Conservation (phyloP, 2,797 vertebrate species). For the Falco rusticolus region DNA sequence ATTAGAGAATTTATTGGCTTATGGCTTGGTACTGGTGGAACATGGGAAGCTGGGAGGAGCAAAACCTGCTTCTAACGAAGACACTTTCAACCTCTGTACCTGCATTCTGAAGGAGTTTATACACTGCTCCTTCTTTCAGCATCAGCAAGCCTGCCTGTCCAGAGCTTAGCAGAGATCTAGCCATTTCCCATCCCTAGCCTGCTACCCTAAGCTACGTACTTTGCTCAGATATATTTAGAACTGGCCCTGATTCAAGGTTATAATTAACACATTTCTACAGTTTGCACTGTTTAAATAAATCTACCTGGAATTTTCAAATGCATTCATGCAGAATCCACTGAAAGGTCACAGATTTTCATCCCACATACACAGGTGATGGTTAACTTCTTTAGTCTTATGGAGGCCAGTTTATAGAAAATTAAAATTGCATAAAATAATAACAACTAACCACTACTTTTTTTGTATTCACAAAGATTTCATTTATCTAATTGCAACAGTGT, state of each 20-base stretch:
- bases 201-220: neutral
- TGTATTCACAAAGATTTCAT: neutral
- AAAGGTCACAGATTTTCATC: neutral
- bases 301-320: neutral
- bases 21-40: neutral
- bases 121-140: neutral
- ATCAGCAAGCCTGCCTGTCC: neutral
- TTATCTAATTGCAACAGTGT: neutral
- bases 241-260: neutral
- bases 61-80: neutral
- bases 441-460: accelerated
- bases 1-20: neutral
- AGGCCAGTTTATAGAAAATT: neutral
- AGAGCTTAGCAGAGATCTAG: neutral
- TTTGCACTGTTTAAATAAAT: neutral
- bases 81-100: neutral
- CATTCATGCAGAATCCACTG: neutral
- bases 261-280: neutral
- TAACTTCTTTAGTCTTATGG: neutral
- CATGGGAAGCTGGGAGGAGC: neutral
- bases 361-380: neutral
- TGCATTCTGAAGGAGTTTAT: neutral
- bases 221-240: neutral
- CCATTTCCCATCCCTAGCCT: neutral
- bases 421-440: neutral